These are phyloP conservation scores for Habrosyne pyritoides DNA, from an alignment of 2,888 invertebrate genomes.

Conservation along the genomic window DNA sequence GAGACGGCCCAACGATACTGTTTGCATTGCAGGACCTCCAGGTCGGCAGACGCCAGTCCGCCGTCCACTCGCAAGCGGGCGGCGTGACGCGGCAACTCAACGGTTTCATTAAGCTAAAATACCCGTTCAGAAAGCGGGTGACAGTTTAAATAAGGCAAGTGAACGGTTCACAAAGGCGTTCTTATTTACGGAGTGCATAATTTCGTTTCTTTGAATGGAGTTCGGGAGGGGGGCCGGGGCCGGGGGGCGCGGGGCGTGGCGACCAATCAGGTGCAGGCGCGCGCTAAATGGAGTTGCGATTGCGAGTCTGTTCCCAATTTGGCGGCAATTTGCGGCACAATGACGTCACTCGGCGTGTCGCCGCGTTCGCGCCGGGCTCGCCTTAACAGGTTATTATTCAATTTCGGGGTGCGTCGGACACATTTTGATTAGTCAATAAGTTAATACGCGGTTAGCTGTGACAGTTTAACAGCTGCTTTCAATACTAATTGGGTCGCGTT, in stretches of 20 bases:
- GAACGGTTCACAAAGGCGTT: conserved; percentile 56
- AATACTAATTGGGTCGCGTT: conserved; percentile 30
- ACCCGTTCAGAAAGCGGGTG: conserved; percentile 32
- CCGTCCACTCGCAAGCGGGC: neutral
- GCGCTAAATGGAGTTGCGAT: conserved; percentile 71
- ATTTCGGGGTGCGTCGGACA: conserved; percentile 75
- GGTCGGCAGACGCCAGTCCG: neutral
- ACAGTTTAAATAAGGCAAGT: conserved; percentile 62
- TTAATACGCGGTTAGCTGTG: conserved; percentile 66
- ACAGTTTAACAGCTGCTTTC: conserved; percentile 36
- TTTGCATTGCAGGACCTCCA: neutral
- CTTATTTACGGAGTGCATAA: conserved; percentile 77
- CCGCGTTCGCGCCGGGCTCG: conserved; percentile 36
- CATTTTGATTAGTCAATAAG: conserved; percentile 73
- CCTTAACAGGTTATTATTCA: conserved; percentile 79
- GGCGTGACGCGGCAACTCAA: conserved; percentile 1
- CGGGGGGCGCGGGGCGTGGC: conserved; percentile 57
- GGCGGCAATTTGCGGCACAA: conserved; percentile 78
- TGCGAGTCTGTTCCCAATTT: conserved; percentile 75
- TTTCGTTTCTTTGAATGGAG: conserved; percentile 71
- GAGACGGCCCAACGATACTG: neutral
- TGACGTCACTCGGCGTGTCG: conserved; percentile 52
- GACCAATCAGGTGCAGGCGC: conserved; percentile 79
- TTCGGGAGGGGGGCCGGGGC: conserved; percentile 31
- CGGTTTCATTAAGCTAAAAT: conserved; percentile 45